phyloP scores from a whole-genome alignment of 2,797 vertebrate genomes.

The Prunella strophiata region DNA sequence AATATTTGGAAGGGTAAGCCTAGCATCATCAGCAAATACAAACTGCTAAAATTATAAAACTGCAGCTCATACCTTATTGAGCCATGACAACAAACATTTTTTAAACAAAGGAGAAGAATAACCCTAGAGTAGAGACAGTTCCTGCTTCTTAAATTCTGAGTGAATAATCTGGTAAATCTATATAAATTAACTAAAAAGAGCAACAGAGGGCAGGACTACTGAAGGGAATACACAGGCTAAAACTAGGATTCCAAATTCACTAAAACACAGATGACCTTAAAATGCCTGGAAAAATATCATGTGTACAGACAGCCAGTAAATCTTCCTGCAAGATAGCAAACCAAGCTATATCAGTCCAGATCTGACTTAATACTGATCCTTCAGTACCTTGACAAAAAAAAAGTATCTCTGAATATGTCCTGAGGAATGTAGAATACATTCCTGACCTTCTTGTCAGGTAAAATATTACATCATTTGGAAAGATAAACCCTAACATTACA shows the following conservation, averaged over 20 bases:
- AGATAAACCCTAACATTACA: background rate
- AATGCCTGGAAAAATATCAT: conserved; percentile 21
- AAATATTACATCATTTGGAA: conserved; percentile 41
- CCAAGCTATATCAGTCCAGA: background rate
- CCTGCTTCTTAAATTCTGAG: conserved; percentile 40
- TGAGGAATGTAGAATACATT: background rate
- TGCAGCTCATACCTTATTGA: conserved; percentile 68
- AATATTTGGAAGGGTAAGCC: conserved; percentile 65
- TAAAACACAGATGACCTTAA: background rate
- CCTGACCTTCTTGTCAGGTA: background rate
- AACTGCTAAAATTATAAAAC: conserved; percentile 71
- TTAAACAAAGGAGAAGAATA: conserved; percentile 67
- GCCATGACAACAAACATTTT: conserved; percentile 72
- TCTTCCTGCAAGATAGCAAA: conserved; percentile 5
- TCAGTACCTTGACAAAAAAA: background rate
- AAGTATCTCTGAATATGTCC: conserved; percentile 26
- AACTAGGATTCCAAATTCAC: background rate
- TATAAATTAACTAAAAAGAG: conserved; percentile 62
- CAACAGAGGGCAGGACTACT: background rate
- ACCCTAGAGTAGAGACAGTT: conserved; percentile 44
- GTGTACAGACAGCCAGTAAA: conserved; percentile 32
- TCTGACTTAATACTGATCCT: background rate
- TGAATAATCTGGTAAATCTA: conserved; percentile 3
- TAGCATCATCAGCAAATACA: conserved; percentile 58
- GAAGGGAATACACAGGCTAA: conserved; percentile 1